A percentile compares a stretch with the other conserved stretches of the same genome.
phyloP scores from a whole-genome alignment of 2,888 invertebrate species.

The Belgica antarctica region DNA sequence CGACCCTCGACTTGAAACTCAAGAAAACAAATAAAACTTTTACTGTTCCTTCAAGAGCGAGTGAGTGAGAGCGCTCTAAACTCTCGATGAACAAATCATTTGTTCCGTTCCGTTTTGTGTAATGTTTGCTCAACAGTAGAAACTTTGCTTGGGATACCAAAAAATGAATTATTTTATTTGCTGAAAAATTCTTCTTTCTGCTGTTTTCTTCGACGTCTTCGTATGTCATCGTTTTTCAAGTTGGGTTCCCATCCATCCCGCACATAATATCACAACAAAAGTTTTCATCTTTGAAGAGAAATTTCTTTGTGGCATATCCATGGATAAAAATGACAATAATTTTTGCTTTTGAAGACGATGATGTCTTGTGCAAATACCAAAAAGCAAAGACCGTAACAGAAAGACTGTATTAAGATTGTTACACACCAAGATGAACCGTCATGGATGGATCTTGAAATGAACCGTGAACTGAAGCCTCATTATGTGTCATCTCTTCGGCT shows the following conservation, averaged over 20 bases:
- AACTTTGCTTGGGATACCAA: constrained; percentile 7
- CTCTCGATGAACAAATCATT: constrained; percentile 38
- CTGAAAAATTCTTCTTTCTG: not conserved
- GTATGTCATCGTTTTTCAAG: not conserved
- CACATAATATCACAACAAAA: not conserved
- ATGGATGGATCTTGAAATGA: constrained; percentile 19
- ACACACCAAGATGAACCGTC: constrained; percentile 29
- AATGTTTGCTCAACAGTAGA: not conserved
- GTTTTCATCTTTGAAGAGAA: not conserved
- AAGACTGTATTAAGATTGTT: constrained; percentile 10
- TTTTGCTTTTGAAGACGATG: constrained; percentile 10
- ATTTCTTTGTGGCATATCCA: not conserved
- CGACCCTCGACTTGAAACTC: not conserved
- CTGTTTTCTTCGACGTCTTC: not conserved
- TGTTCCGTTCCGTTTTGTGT: constrained; percentile 28
- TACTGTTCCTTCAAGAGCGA: not conserved
- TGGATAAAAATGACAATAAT: constrained; percentile 32
- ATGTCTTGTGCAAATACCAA: constrained; percentile 38
- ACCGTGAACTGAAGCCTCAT: constrained; percentile 36
- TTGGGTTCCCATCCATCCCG: not conserved
- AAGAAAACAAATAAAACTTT: constrained; percentile 27
- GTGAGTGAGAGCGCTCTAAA: no score
- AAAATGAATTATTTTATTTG: constrained; percentile 23
- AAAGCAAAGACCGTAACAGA: not conserved
- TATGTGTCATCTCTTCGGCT: not conserved